Conservation (phyloP, 1,140 invertebrate species). For the Drosophila kepulauana region DNA sequence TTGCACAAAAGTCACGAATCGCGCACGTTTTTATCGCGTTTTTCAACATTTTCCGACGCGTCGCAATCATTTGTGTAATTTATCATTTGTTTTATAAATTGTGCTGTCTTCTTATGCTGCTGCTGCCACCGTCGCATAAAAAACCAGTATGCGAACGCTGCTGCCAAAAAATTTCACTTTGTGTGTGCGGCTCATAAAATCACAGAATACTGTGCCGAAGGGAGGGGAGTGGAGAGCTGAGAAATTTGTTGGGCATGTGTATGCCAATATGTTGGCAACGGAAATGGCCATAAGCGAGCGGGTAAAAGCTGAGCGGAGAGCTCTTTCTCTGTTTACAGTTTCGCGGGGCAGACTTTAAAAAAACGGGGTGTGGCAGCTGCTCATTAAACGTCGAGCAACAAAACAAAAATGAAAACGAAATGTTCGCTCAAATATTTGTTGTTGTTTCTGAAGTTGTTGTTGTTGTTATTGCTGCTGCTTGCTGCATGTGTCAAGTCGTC, state of each 20-base stretch:
- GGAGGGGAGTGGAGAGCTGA: constrained; percentile 17
- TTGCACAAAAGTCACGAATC: constrained; percentile 24
- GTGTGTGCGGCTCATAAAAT: constrained; percentile 32
- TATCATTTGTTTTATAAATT: constrained; percentile 36
- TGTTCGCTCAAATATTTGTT: constrained; percentile 60
- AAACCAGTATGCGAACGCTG: constrained; percentile 56
- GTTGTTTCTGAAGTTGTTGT: neutral
- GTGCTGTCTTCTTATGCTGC: constrained; percentile 20
- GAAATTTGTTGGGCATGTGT: constrained; percentile 70
- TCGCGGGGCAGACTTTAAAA: neutral
- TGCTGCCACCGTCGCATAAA: constrained; percentile 26
- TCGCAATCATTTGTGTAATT: constrained; percentile 48
- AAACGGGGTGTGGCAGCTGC: constrained; percentile 57
- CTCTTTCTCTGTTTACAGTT: constrained; percentile 22
- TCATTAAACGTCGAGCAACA: constrained; percentile 47
- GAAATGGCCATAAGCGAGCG: constrained; percentile 71
- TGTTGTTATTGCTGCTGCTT: neutral
- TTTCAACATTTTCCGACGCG: constrained; percentile 46
- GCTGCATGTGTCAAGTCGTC: constrained; percentile 51
- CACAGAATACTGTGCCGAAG: constrained; percentile 5
- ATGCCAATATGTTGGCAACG: constrained; percentile 77
- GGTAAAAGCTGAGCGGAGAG: constrained; percentile 21
- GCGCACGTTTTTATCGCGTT: constrained; percentile 70
- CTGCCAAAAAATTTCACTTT: constrained; percentile 46
- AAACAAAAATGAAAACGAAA: constrained; percentile 64